Evolutionary conservation across 2,888 invertebrate genomes (phyloP).

Genomic region (Arrhopalites spinosus): DNA sequence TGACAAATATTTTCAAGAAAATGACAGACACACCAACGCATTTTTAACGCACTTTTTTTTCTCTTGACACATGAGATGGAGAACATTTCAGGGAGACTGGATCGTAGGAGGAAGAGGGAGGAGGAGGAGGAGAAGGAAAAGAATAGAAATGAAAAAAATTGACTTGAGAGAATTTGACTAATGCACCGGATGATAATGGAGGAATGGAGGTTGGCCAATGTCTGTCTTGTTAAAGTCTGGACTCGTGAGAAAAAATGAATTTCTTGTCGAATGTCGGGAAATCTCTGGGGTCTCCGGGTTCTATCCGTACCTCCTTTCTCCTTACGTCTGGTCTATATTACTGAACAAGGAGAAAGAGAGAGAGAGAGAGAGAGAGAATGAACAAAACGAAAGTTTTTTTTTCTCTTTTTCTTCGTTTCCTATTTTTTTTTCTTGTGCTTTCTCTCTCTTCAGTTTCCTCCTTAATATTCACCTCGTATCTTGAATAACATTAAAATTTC

Average conservation of each 20-base stretch:
- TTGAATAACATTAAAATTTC: conserved; percentile 53
- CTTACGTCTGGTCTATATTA: background rate
- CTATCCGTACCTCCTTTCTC: background rate
- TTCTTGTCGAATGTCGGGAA: conserved; percentile 35
- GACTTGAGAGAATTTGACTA: conserved; percentile 33
- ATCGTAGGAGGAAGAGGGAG: too few species aligned
- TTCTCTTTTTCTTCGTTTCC: conserved; percentile 30
- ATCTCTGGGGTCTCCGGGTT: conserved; percentile 38
- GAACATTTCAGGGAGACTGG: too few species aligned
- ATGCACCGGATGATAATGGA: conserved; percentile 33
- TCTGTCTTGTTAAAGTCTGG: conserved; percentile 31
- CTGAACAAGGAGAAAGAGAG: background rate
- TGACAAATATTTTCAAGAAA: too few species aligned
- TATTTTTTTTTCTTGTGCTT: conserved; percentile 38
- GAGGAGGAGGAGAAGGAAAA: too few species aligned
- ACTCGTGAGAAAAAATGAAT: conserved; percentile 38
- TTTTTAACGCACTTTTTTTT: too few species aligned
- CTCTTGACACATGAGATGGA: too few species aligned
- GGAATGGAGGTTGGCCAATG: conserved; percentile 28
- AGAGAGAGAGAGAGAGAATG: conserved; percentile 2
- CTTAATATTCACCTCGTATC: conserved; percentile 54
- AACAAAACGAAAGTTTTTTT: conserved; percentile 42
- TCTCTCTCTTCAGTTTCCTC: conserved; percentile 39
- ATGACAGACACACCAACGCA: too few species aligned
- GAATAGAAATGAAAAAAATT: too few species aligned